Percentiles rank a stretch among this genome's conserved stretches.
These are phyloP conservation scores for Eristalis arbustorum DNA, from an alignment of 2,888 invertebrate genomes.

Conservation along the genomic window DNA sequence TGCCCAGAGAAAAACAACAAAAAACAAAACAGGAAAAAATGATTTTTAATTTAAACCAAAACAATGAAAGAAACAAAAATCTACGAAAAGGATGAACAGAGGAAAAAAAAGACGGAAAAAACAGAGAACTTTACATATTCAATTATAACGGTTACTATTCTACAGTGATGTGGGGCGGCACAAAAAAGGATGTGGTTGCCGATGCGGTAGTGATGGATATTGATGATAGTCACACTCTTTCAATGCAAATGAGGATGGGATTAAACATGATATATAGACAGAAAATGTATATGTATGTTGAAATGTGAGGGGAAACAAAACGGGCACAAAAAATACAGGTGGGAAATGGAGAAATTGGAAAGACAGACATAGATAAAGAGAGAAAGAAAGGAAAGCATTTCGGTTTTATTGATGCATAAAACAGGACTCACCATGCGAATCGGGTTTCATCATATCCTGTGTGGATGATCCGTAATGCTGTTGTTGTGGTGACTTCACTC, in stretches of 20 bases:
- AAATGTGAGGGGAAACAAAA: background rate
- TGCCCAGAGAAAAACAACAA: slow-evolving; percentile 22
- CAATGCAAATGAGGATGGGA: slow-evolving; percentile 29
- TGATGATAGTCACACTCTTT: slow-evolving; percentile 58
- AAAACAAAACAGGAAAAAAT: background rate
- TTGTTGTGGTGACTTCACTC: slow-evolving; percentile 76
- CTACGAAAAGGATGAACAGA: slow-evolving; percentile 41
- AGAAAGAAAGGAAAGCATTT: slow-evolving; percentile 61
- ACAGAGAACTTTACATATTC: slow-evolving; percentile 38
- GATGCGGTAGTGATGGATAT: slow-evolving; percentile 37
- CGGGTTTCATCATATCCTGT: slow-evolving; percentile 75
- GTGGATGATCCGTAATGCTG: slow-evolving; percentile 60
- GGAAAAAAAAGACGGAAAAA: slow-evolving; percentile 16
- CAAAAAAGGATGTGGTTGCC: slow-evolving; percentile 44
- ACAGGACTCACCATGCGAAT: slow-evolving; percentile 76
- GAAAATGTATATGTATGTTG: background rate
- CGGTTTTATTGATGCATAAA: slow-evolving; percentile 43
- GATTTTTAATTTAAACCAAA: slow-evolving; percentile 14
- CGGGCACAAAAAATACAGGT: slow-evolving; percentile 24
- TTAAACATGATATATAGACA: background rate
- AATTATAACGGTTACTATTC: slow-evolving; percentile 46
- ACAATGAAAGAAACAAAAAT: slow-evolving; percentile 20
- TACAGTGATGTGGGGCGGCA: slow-evolving; percentile 31
- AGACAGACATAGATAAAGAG: slow-evolving; percentile 6
- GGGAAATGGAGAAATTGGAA: slow-evolving; percentile 19